Conservation (phyloP, 2,888 invertebrate genomes). For the Orgyia antiqua region DNA sequence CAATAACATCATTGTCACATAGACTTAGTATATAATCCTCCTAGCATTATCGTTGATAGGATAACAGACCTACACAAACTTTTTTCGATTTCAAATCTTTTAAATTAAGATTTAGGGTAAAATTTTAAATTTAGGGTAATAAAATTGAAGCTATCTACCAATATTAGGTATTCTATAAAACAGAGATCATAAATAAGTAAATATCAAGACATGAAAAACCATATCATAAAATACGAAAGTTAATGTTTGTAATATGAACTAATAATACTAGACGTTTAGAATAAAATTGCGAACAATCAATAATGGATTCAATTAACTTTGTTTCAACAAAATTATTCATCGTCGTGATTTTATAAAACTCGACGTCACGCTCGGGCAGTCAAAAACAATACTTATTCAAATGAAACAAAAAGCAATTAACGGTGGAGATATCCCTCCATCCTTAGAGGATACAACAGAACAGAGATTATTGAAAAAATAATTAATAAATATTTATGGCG, state of each 20-base stretch:
- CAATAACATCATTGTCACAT: no score
- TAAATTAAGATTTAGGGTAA: no score
- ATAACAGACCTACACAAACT: no score
- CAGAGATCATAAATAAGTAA: no score
- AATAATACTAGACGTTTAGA: conserved; percentile 18
- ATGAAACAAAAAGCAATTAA: conserved; percentile 79
- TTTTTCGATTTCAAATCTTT: no score
- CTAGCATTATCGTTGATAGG: no score
- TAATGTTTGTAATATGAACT: conserved; percentile 16
- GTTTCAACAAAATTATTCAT: conserved; percentile 65
- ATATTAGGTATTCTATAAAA: no score
- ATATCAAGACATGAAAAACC: no score
- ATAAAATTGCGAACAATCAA: conserved; percentile 36
- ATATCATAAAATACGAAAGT: no score
- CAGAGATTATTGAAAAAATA: conserved; percentile 78
- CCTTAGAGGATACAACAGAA: conserved; percentile 64
- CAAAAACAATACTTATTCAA: conserved; percentile 78
- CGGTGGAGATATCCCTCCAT: conserved; percentile 71
- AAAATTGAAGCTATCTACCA: no score
- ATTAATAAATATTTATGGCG: conserved; percentile 78
- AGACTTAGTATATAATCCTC: no score
- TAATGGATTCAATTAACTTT: conserved; percentile 57
- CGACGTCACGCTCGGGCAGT: conserved; percentile 64
- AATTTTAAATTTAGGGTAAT: no score
- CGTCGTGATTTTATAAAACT: conserved; percentile 64